Evolutionary conservation across 2,888 invertebrate species (phyloP), one percentile per base, ranked within the genome.

Genomic region (Agrochola lota): DNA sequence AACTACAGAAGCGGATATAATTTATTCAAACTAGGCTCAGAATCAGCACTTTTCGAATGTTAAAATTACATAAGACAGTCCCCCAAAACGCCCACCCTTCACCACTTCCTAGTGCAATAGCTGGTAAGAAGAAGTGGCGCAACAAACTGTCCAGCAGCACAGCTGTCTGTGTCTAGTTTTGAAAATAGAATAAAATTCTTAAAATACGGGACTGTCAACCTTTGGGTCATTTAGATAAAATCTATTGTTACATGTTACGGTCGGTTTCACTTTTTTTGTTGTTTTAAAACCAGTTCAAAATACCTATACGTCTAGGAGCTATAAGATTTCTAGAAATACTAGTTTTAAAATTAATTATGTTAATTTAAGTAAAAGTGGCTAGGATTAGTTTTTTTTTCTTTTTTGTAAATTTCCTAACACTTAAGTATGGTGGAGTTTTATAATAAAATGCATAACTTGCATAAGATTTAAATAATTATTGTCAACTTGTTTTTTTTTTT

Each of bases 281-380:
- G 11, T 52, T 15, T 62, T 9, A 12, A 11, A 74, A 74, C 68
- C 9, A 5, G 74, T 74, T 57, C 6, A 0, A 0, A 11, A 35
- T 80, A 68, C 49, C 49, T 52, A 35, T 15, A 11, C 12, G 79
- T 81, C 74, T 81, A 74, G 60, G 15, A 55, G 2, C 20, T 12
- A 17, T 0, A 0, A 30, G 52, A 69, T 64, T 62, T 81, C 75
- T 81, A 83, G 68, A 62, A 73, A 62, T 63, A 83, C 83, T 70
- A 35, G 83, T 78, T 81, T 0, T 30, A 0, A 52, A 62, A 83
- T 66, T 49, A 52, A 66, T 70, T 78, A 81, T 81, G 81, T n/a
- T 43, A 83, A 81, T 81, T 2, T 40, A 62, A 78, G 81, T 81
- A 73, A 81, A 78, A 81, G 81, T 83, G 46, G 30, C 23, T 17